Evolutionary conservation across 64 coral and sea anemone species (phyloP).

Genomic region (Pocillopora damicornis): DNA sequence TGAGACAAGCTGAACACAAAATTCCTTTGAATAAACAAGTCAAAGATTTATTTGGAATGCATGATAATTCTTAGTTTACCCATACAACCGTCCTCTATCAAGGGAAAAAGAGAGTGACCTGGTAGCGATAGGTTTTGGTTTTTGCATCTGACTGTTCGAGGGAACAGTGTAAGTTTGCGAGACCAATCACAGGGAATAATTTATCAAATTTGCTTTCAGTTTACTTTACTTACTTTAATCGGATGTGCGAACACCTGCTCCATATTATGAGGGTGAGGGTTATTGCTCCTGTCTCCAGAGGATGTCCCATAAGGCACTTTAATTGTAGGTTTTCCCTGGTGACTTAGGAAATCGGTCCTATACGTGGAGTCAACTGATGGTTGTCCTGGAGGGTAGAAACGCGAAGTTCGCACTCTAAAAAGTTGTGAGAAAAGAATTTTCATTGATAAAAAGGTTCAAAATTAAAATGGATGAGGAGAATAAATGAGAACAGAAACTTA

Average conservation of each 20-base stretch:
- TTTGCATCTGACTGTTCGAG: no score
- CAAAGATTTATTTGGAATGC: no score
- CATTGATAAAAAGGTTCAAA: background rate
- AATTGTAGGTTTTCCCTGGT: constrained; percentile 5
- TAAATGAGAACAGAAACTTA: no score
- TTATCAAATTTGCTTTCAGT: background rate
- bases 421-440: background rate
- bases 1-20: no score
- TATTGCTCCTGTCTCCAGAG: constrained; percentile 77
- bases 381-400: constrained; percentile 60
- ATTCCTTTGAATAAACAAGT: no score
- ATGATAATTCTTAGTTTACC: no score
- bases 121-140: no score
- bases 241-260: constrained; percentile 68
- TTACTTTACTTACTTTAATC: constrained; percentile 37
- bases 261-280: constrained; percentile 89
- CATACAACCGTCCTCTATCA: no score
- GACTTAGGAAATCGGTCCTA: constrained; percentile 50
- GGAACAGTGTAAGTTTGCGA: no score
- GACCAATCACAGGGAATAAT: no score
- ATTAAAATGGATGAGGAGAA: background rate
- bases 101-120: no score
- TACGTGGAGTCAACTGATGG: constrained; percentile 68
- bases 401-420: constrained; percentile 68
- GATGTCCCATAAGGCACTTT: constrained; percentile 62